phyloP scores from a whole-genome alignment of 2,888 invertebrate species.

The Tetropium fuscum region DNA sequence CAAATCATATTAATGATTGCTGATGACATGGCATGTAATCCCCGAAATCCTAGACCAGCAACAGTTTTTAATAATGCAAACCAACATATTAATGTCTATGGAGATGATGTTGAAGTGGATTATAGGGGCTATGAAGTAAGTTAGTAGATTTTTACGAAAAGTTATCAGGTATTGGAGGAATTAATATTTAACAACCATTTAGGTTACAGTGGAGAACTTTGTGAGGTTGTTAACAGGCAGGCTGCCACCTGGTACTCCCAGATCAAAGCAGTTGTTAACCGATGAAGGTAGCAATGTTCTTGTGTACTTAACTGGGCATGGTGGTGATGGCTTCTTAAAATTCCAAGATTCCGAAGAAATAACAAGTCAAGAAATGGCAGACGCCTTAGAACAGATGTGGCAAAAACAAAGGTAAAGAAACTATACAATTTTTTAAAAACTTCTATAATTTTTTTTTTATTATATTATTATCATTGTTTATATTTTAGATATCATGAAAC shows the following conservation, averaged over 20 bases:
- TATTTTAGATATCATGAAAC: slow-evolving; percentile 92
- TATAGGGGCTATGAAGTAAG: slow-evolving; percentile 91
- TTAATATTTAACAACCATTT: too few species aligned
- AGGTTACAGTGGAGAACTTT: slow-evolving; percentile 99
- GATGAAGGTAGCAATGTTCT: slow-evolving; percentile 98
- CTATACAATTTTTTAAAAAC: background rate
- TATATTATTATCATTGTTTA: background rate
- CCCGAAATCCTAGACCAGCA: slow-evolving; percentile 96
- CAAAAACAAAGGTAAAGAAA: slow-evolving; percentile 92
- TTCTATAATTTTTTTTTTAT: slow-evolving; percentile 48
- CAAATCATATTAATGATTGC: slow-evolving; percentile 99
- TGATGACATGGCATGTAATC: slow-evolving; percentile 99
- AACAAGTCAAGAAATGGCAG: slow-evolving; percentile 97
- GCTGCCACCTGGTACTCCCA: slow-evolving; percentile 91
- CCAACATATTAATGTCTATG: slow-evolving; percentile 98
- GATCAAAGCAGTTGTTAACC: slow-evolving; percentile 93
- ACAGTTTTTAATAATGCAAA: slow-evolving; percentile 98
- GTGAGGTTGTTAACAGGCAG: slow-evolving; percentile 95
- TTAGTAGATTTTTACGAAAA: background rate
- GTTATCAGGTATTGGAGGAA: background rate
- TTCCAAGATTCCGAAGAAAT: slow-evolving; percentile 99
- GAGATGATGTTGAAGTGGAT: slow-evolving; percentile 99
- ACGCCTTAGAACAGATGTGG: slow-evolving; percentile 99
- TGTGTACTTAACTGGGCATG: slow-evolving; percentile 96
- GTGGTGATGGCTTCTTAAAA: slow-evolving; percentile 98